Conservation (phyloP, 2,113 vertebrate genomes). For the Podarcis raffonei region DNA sequence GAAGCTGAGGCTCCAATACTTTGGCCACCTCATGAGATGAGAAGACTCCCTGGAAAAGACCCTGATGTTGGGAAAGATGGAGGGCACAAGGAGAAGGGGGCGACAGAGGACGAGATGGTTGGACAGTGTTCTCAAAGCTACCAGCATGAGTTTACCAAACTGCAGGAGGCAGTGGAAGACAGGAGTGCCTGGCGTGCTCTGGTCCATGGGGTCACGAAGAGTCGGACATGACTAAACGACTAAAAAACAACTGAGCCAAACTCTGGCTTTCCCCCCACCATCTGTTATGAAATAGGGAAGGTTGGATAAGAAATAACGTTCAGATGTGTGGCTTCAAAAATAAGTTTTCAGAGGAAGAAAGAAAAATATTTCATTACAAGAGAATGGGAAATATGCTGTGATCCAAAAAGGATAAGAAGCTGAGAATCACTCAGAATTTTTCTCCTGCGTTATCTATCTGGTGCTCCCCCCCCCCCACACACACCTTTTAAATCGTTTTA, state of each 20-base stretch:
- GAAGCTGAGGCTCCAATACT: too few species aligned
- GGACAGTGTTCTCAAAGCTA: too few species aligned
- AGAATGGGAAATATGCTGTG: neutral
- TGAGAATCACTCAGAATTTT: constrained; percentile 41
- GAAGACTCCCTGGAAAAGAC: too few species aligned
- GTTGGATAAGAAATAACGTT: neutral
- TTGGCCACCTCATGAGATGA: too few species aligned
- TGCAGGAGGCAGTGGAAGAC: too few species aligned
- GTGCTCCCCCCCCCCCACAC: constrained; percentile 5
- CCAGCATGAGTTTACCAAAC: too few species aligned
- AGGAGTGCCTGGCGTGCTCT: too few species aligned
- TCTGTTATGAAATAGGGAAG: constrained; percentile 20
- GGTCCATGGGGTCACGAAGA: too few species aligned
- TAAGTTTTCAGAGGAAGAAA: constrained; percentile 2
- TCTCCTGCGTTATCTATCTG: constrained; percentile 13
- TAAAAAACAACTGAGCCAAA: neutral
- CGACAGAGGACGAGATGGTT: too few species aligned
- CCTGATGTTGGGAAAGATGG: too few species aligned
- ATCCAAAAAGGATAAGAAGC: neutral
- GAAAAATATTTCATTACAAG: constrained; percentile 9
- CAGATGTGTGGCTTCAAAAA: constrained; percentile 24
- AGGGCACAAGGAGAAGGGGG: too few species aligned
- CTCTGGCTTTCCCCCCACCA: neutral
- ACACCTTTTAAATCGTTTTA: constrained; percentile 28
- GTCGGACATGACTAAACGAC: too few species aligned